Conservation (phyloP, 2,113 vertebrate genomes). For the Odobenus rosmarus region DNA sequence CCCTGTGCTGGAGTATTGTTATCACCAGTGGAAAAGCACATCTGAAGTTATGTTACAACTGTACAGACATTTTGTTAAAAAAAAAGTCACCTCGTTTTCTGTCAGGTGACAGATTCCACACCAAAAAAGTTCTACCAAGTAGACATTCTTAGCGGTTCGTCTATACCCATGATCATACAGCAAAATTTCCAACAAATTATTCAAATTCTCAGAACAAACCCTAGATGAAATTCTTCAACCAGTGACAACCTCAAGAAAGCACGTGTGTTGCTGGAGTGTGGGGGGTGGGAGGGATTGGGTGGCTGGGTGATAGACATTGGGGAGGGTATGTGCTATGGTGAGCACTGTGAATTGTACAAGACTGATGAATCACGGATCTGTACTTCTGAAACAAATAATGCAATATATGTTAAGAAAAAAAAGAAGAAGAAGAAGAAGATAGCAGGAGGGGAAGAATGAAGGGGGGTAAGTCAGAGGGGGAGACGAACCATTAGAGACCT, state of each 20-base stretch:
- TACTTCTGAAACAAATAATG: no score
- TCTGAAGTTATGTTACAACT: background rate
- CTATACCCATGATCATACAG: background rate
- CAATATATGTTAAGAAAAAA: no score
- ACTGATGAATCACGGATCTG: no score
- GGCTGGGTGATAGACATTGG: no score
- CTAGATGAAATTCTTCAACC: slow-evolving; percentile 58
- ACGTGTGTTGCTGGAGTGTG: no score
- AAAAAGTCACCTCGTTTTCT: slow-evolving; percentile 44
- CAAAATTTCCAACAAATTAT: slow-evolving; percentile 58
- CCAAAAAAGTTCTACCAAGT: slow-evolving; percentile 7
- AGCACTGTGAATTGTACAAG: no score
- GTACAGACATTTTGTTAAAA: background rate
- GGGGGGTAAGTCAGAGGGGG: no score
- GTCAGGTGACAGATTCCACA: slow-evolving; percentile 52
- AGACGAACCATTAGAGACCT: no score
- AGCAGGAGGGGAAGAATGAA: no score
- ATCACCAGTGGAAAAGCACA: background rate
- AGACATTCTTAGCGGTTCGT: slow-evolving; percentile 27
- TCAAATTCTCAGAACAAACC: slow-evolving; percentile 49
- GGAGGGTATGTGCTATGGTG: no score
- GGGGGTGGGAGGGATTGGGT: no score
- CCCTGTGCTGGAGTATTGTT: background rate
- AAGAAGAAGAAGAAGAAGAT: no score
- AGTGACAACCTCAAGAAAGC: slow-evolving; percentile 54